Evolutionary conservation across 92 coral and sea anemone species (phyloP), one percentile per base, ranked within the genome.

Genomic region (Palythoa caribaeorum): DNA sequence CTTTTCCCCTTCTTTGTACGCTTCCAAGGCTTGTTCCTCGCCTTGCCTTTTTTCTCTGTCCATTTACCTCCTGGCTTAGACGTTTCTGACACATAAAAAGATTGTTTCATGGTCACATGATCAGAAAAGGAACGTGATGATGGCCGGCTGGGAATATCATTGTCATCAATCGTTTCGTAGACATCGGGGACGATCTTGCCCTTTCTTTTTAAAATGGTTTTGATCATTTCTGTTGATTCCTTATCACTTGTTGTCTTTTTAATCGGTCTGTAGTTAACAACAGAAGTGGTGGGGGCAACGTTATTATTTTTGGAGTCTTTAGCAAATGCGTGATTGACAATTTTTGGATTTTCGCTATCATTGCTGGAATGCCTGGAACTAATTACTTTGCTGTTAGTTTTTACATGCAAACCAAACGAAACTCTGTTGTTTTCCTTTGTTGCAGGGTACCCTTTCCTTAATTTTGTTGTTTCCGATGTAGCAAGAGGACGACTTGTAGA

Each of bases 81-180:
- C 65, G 60, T 13, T 16, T 5, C 40, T 35, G 84, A 17, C 21
- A 54, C 12, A 20, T n/a, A 9, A 13, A 5, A 63, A 77, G 17
- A 13, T 17, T 14, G 15, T 9, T 15, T 40, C 20, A 9, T 44
- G 3, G 6, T 79, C 36, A 6, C 38, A 20, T 17, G 72, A 39
- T 28, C 52, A 40, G 15, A 5, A 17, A 38, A 8, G 48, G 84
- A 54, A 59, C 37, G 51, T n/a, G 72, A 16, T 80, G 86, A 47
- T 44, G 86, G 86, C 13, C 44, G 16, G 6, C 62, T 47, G 40
- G 86, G 28, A 10, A 19, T 9, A 39, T 50, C 39, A 9, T 68
- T 21, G n/a, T 81, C 86, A 65, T 68, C 86, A 5, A 81, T 66
- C 15, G 76, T 68, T 71, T 81, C 86, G 44, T 66, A 68, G 1